Evolutionary conservation across 2,797 vertebrate species (phyloP).

Genomic region (Calcarius lapponicus): DNA sequence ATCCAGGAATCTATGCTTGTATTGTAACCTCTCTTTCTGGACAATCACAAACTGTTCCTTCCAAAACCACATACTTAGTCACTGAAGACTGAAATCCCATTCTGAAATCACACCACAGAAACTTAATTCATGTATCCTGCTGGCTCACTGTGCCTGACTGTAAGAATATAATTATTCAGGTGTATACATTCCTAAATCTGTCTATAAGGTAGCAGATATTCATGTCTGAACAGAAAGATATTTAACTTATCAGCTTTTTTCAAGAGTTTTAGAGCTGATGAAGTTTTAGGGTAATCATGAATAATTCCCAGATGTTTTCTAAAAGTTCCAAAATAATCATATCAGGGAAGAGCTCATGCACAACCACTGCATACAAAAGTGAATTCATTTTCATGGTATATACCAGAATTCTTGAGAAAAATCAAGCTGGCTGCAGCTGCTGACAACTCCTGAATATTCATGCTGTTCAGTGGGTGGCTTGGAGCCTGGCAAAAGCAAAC

Average conservation of each 20-base stretch:
- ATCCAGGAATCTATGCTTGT: neutral
- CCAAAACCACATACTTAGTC: neutral
- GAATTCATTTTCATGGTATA: neutral
- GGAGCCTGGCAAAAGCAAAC: slow-evolving; percentile 38
- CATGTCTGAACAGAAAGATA: neutral
- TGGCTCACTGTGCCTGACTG: neutral
- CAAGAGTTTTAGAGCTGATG: neutral
- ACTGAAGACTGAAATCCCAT: neutral
- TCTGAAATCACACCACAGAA: neutral
- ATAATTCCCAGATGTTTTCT: neutral
- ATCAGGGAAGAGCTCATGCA: neutral
- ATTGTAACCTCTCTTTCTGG: neutral
- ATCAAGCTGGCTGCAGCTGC: slow-evolving; percentile 32
- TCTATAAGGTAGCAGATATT: neutral
- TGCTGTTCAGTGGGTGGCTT: slow-evolving; percentile 27
- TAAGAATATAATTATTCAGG: neutral
- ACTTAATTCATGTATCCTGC: neutral
- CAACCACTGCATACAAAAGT: neutral
- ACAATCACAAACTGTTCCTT: neutral
- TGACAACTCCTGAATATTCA: slow-evolving; percentile 51
- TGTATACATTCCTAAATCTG: neutral
- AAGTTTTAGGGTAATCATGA: neutral
- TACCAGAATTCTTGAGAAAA: slow-evolving; percentile 5
- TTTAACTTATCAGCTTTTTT: neutral
- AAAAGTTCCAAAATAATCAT: neutral